phyloP scores from a whole-genome alignment of 2,888 invertebrate species.

The Cryptocephalus moraei region DNA sequence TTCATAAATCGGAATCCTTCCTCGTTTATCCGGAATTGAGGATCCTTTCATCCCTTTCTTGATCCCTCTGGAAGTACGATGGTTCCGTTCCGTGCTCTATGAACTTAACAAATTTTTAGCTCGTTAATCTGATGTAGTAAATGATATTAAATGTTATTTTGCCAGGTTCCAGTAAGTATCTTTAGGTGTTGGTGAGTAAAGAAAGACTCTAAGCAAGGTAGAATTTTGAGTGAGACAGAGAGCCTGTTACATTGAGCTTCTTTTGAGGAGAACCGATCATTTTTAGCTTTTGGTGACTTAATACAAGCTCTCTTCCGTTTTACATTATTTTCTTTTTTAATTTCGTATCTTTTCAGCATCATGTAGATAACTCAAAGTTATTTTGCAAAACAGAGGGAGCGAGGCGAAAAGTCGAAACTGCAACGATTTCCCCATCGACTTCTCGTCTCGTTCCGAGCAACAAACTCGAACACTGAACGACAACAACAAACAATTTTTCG shows the following conservation, averaged over 20 bases:
- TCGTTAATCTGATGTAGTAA: too few relatives aligned
- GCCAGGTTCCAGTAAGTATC: conserved; percentile 27
- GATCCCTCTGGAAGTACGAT: not conserved
- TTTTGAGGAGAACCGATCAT: not conserved
- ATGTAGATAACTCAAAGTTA: too few relatives aligned
- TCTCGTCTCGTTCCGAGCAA: too few relatives aligned
- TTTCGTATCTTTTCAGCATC: not conserved
- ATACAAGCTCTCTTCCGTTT: conserved; percentile 1
- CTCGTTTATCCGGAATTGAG: too few relatives aligned
- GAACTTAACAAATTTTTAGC: conserved; percentile 4
- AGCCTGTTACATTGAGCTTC: conserved; percentile 11
- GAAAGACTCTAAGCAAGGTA: not conserved
- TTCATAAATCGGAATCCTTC: too few relatives aligned
- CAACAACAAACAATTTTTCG: too few relatives aligned
- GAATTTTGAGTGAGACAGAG: conserved; percentile 3
- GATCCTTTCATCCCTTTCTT: too few relatives aligned
- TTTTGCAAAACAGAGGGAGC: too few relatives aligned
- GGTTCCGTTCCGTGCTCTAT: not conserved
- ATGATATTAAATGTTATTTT: conserved; percentile 21
- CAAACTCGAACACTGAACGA: too few relatives aligned
- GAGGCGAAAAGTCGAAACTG: too few relatives aligned
- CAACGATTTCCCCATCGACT: too few relatives aligned
- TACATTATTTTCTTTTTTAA: not conserved
- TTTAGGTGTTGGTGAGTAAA: conserved; percentile 25
- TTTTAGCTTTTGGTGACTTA: not conserved